Conservation (phyloP, 2,113 vertebrate species). For the Pongo abelii region DNA sequence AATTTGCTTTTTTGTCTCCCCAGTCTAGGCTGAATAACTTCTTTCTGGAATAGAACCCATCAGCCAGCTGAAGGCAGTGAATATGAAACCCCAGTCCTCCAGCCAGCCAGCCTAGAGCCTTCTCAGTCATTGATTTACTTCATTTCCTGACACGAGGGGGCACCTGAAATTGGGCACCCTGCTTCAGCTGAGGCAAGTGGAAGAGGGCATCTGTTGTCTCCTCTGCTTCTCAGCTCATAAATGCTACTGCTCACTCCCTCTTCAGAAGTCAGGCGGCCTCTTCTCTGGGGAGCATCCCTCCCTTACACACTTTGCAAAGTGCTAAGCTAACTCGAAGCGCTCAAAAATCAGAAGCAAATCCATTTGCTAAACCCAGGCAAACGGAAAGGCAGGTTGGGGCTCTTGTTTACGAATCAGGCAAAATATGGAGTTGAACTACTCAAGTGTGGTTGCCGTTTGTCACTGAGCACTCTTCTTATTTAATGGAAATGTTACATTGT, state of each 20-base stretch:
- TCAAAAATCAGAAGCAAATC: neutral
- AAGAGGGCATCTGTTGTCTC: neutral
- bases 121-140: neutral
- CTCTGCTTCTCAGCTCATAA: neutral
- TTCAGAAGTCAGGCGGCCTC: neutral
- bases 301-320: neutral
- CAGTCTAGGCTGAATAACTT: neutral
- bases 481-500: neutral
- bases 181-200: neutral
- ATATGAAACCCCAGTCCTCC: neutral
- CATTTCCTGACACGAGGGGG: neutral
- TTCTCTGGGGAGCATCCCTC: neutral
- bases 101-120: neutral
- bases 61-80: neutral
- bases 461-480: neutral
- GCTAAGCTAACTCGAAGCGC: neutral
- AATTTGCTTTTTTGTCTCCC: constrained; percentile 51
- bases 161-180: neutral
- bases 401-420: neutral
- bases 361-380: neutral
- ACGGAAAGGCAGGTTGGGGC: neutral
- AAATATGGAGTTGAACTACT: neutral
- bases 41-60: neutral
- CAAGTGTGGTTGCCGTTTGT: neutral
- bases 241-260: fast-evolving